Evolutionary conservation across 2,797 vertebrate species (phyloP).

Genomic region (Rousettus madagascariensis): DNA sequence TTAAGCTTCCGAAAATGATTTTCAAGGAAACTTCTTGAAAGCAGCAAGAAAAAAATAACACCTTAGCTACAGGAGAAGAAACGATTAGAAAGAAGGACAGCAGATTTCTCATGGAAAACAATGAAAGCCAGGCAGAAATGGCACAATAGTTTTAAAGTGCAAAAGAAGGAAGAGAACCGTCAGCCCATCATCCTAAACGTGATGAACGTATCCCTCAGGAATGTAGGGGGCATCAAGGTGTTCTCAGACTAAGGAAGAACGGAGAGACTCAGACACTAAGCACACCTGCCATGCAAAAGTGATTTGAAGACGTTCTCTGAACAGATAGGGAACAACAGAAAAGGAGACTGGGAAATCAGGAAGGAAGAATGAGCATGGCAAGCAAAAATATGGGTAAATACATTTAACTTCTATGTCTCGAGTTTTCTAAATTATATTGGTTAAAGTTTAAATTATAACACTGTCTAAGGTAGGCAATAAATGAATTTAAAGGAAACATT

Average conservation of each 20-base stretch:
- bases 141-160: not conserved
- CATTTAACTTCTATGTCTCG: not conserved
- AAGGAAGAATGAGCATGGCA: not conserved
- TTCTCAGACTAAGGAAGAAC: not conserved
- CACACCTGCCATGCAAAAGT: not conserved
- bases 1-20: not conserved
- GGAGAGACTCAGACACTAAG: not conserved
- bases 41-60: not conserved
- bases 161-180: not conserved
- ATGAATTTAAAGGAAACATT: not conserved
- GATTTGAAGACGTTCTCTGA: not conserved
- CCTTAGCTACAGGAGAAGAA: not conserved
- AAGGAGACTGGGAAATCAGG: not conserved
- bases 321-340: not conserved
- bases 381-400: not conserved
- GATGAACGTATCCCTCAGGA: not conserved
- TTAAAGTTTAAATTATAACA: not conserved
- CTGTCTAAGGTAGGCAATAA: not conserved
- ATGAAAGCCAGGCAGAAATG: not conserved
- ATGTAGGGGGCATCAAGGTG: not conserved
- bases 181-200: not conserved
- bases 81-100: not conserved
- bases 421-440: not conserved
- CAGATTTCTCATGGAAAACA: not conserved
- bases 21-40: not conserved